Percentiles rank a stretch among this genome's conserved stretches.
Evolutionary conservation across 2,888 invertebrate genomes (phyloP).

Genomic region (Mythimna lalbum): DNA sequence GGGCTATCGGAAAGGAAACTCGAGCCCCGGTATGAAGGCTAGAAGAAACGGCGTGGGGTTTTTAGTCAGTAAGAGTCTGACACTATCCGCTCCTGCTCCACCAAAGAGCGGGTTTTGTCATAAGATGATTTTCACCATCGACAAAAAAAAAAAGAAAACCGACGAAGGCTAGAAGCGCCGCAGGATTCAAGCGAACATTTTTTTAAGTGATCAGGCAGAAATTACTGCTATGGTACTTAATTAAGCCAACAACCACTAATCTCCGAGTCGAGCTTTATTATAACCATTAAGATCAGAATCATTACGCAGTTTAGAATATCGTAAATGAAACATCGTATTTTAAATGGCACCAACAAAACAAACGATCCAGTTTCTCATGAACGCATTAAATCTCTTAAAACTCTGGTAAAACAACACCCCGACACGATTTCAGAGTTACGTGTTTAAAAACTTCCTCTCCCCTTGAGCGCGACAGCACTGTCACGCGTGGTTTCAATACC

Average conservation of each 20-base stretch:
- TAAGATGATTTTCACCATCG: too few relatives aligned
- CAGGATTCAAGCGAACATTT: too few relatives aligned
- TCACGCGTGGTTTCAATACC: constrained; percentile 45
- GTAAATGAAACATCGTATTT: not conserved
- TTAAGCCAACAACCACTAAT: constrained; percentile 1
- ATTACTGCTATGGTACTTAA: too few relatives aligned
- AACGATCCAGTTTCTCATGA: constrained; percentile 5
- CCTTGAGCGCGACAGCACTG: constrained; percentile 13
- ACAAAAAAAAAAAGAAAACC: too few relatives aligned
- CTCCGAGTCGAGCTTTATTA: not conserved
- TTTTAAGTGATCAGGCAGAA: too few relatives aligned
- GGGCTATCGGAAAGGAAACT: too few relatives aligned
- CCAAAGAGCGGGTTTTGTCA: too few relatives aligned
- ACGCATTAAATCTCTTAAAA: constrained; percentile 31
- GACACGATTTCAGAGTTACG: constrained; percentile 27
- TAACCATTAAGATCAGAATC: constrained; percentile 18
- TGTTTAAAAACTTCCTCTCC: constrained; percentile 28
- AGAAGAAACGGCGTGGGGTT: too few relatives aligned
- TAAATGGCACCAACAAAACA: constrained; percentile 1
- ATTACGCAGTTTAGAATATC: not conserved
- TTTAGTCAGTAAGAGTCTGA: too few relatives aligned
- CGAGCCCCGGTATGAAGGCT: too few relatives aligned
- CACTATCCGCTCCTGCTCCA: too few relatives aligned
- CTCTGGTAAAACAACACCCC: constrained; percentile 15
- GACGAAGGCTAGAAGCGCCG: too few relatives aligned